These are phyloP conservation scores for Characodon lateralis DNA, from an alignment of 2,797 vertebrate genomes.

Conservation along the genomic window DNA sequence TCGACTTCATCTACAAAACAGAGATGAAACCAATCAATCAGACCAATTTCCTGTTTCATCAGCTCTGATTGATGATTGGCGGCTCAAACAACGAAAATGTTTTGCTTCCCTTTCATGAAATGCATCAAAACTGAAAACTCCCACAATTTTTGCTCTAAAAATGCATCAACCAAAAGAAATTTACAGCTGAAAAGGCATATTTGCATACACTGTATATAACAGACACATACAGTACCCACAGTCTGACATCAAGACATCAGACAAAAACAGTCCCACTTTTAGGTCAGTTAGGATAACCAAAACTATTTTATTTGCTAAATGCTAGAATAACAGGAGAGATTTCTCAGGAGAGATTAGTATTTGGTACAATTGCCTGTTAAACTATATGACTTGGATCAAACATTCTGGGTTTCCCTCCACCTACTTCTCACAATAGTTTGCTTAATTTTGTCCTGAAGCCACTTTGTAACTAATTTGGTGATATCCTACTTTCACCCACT, in stretches of 20 bases:
- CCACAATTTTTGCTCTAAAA: not conserved
- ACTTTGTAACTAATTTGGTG: too few relatives aligned
- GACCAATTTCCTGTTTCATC: not conserved
- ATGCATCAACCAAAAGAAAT: not conserved
- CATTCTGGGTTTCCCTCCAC: not conserved
- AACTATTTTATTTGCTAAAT: too few relatives aligned
- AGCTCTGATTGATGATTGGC: not conserved
- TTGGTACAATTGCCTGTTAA: not conserved
- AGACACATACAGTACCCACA: not conserved
- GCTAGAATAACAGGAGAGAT: not conserved
- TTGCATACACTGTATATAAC: not conserved
- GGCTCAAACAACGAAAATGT: not conserved
- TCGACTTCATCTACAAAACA: conserved; percentile 23
- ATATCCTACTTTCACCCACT: too few relatives aligned
- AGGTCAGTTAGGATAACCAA: not conserved
- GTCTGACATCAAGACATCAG: not conserved
- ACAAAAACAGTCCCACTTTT: not conserved
- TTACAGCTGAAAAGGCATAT: not conserved
- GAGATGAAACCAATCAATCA: not conserved
- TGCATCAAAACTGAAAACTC: not conserved
- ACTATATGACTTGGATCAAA: not conserved
- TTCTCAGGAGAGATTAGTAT: not conserved
- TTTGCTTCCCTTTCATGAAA: too few relatives aligned
- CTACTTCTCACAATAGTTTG: too few relatives aligned
- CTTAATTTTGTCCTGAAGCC: too few relatives aligned